Evolutionary conservation across 2,797 vertebrate genomes (phyloP), one percentile per base, ranked within the genome.

Genomic region (Lagocephalus sceleratus): DNA sequence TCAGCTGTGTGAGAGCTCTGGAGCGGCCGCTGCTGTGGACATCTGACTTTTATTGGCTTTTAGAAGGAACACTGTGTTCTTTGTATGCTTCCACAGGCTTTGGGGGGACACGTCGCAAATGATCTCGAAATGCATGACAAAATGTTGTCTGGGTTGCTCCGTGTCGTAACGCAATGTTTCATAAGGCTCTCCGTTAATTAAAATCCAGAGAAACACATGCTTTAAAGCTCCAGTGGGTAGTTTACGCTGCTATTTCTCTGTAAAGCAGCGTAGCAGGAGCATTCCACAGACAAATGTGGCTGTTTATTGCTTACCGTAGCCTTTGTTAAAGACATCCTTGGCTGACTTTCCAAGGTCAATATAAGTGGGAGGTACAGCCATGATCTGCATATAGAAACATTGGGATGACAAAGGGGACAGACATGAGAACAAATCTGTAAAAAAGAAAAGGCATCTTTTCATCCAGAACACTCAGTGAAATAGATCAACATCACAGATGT

Each of bases 321-420:
- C 96, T 76, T 94, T 99, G 73, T 94, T 96, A 85, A 99, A 98
- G 79, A 99, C 89, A 72, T 99, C 96, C 85, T 91, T 92, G 87
- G 96, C 94, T 32, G 95, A 90, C 82, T 99, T 99, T 85, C 96
- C 96, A 76, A 99, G 90, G 82, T 99, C 96, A 50, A 85, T 76
- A 12, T 98, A 99, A 29, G 92, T 91, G 67, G 96, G 96, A 83
- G 96, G 96, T 81, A 94, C 90, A 45, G 94, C 93, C 96, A 99
- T 99, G 84, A 87, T 94, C 94, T 94, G 85, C 53, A 62, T 54
- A 45, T 7, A 58, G 22, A 63, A 59, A 53, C 14, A 21, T 5
- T 25, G 7, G 0, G 14, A 60, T 2, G 47, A 41, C 51, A 9
- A 63, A 23, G 1, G 20, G n/a, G n/a, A n/a, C n/a, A n/a, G n/a